Conservation (phyloP, 2,797 vertebrate genomes). For the Dendrocincla tyrannina region DNA sequence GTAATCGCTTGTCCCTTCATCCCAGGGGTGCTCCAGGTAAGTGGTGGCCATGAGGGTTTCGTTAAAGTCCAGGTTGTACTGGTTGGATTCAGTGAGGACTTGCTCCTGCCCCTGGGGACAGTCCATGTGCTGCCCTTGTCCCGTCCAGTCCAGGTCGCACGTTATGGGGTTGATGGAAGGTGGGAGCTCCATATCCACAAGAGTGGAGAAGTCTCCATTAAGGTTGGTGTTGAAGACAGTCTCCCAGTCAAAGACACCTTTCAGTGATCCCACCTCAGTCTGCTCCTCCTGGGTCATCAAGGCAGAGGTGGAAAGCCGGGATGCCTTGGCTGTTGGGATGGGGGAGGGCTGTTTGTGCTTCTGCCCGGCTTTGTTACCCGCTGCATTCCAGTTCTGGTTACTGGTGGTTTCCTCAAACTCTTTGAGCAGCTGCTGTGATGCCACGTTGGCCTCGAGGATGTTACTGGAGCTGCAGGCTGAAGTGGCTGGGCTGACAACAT, state of each 20-base stretch:
- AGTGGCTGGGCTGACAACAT: not conserved
- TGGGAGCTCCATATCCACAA: conserved; percentile 80
- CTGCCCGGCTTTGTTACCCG: conserved; percentile 69
- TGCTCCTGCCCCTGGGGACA: conserved; percentile 70
- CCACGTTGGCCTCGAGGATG: conserved; percentile 70
- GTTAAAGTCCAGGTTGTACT: conserved; percentile 82
- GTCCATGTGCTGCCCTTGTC: conserved; percentile 77
- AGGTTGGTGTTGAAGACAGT: conserved; percentile 86
- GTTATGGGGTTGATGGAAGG: conserved; percentile 80
- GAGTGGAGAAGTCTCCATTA: conserved; percentile 78
- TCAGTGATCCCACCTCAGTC: conserved; percentile 86
- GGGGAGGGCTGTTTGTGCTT: conserved; percentile 82
- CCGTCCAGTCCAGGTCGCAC: conserved; percentile 78
- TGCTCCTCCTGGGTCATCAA: conserved; percentile 85
- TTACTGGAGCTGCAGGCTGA: not conserved
- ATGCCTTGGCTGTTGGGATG: conserved; percentile 75
- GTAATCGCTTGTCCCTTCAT: conserved; percentile 80
- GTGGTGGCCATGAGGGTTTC: conserved; percentile 91
- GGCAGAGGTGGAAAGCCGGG: conserved; percentile 79
- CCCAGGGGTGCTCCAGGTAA: conserved; percentile 91
- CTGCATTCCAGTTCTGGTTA: conserved; percentile 79
- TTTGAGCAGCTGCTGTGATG: conserved; percentile 85
- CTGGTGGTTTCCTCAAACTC: conserved; percentile 87
- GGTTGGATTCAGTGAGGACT: conserved; percentile 71
- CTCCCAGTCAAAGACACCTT: conserved; percentile 96